A percentile compares a stretch with the other conserved stretches of the same genome.
These are phyloP conservation scores for Tiliacea aurago DNA, from an alignment of 2,888 invertebrate species.

Conservation along the genomic window DNA sequence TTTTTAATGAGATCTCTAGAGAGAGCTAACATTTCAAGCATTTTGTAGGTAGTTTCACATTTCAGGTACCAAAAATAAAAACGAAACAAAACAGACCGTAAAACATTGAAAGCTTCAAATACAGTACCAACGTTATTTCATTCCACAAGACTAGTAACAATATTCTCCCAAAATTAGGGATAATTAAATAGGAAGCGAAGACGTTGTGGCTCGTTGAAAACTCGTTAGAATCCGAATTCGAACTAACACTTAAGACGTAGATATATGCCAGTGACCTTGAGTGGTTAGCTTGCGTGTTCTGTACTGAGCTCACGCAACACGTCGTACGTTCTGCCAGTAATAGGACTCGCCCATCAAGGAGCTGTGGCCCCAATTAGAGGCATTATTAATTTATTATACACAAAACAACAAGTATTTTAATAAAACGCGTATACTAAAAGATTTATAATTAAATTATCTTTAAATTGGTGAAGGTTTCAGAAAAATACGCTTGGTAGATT, in stretches of 20 bases:
- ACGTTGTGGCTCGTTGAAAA: conserved; percentile 62
- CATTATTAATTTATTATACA: no score
- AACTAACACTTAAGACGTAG: conserved; percentile 43
- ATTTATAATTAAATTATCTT: no score
- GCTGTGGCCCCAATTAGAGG: no score
- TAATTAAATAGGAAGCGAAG: conserved; percentile 34
- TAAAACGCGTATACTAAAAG: no score
- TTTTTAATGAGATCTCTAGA: conserved; percentile 33
- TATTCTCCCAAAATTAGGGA: conserved; percentile 25
- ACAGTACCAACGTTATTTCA: not conserved
- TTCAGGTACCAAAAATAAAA: not conserved
- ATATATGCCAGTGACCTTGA: no score
- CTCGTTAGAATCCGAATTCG: conserved; percentile 64
- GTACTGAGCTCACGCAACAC: no score
- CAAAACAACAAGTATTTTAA: no score
- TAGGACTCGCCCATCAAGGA: no score
- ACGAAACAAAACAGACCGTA: conserved; percentile 1
- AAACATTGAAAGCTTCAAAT: conserved; percentile 14
- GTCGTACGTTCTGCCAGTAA: no score
- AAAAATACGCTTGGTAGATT: no score
- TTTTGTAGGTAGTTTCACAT: conserved; percentile 8
- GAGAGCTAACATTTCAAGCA: conserved; percentile 24
- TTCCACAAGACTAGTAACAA: conserved; percentile 7
- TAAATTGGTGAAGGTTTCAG: no score
- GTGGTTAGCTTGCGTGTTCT: no score